These are phyloP conservation scores for Vireo griseus DNA, from an alignment of 2,797 vertebrate genomes.

Conservation along the genomic window DNA sequence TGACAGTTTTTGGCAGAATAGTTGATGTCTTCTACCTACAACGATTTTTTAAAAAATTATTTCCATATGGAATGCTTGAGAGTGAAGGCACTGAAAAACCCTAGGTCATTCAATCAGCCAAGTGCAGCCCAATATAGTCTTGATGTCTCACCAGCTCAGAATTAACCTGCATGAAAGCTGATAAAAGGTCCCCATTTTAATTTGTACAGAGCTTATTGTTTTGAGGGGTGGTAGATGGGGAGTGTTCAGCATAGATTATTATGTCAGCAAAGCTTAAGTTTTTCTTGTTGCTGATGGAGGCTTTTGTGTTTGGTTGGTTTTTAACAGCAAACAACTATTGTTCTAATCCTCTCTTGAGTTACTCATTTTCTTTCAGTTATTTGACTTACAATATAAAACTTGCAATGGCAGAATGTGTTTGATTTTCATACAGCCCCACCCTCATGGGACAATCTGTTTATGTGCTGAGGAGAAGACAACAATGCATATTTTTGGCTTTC, in stretches of 20 bases:
- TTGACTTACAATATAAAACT: neutral
- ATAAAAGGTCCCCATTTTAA: neutral
- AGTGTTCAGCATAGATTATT: neutral
- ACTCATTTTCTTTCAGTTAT: neutral
- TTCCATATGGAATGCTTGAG: neutral
- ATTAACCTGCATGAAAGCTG: neutral
- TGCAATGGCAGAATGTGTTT: neutral
- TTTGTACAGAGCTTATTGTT: neutral
- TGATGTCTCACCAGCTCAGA: neutral
- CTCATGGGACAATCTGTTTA: neutral
- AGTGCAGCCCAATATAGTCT: neutral
- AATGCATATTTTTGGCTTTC: neutral
- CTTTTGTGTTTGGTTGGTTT: neutral
- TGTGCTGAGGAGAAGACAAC: neutral
- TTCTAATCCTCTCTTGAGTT: neutral
- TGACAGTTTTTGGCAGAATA: neutral
- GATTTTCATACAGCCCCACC: neutral
- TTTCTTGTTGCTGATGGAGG: neutral
- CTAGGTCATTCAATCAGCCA: neutral
- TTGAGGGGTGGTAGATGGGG: rapidly evolving
- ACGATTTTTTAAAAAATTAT: too few species aligned
- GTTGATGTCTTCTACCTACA: neutral
- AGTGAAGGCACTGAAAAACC: neutral
- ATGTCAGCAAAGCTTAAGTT: neutral
- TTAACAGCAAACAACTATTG: neutral